Base-by-base conservation (phyloP, 2,888 invertebrate genomes). In the Pharmacophagus antenor region DNA sequence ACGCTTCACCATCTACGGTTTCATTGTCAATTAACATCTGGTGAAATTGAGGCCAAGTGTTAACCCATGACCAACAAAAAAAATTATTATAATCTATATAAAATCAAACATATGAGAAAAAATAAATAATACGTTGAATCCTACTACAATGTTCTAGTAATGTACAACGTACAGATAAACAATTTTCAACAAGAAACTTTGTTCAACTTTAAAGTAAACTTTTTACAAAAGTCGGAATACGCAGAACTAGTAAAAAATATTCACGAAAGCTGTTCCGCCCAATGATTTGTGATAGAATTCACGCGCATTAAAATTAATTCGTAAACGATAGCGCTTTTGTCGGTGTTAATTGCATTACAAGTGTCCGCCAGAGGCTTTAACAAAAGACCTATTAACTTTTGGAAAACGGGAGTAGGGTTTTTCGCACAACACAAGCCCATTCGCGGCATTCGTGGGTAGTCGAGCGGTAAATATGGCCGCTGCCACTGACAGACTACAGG, bases 261-360 rank as follows among this genome's bases (percentile, higher is more conserved):
- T 44, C 42, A 58, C 22, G 17, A 46, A 51, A 52, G 15, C 22
- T 47, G 51, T 61, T 52, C 47, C 51, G 31, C 47, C 27, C 47
- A 31, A 31, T 56, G 61, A 65, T 63, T 57, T 64, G 62, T 65
- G 70, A 62, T 58, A 64, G 65, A 55, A 62, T 70, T 44, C 62
- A 73, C 71, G 70, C 71, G 77, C 75, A 80, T 82, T 82, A 83
- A 83, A 86, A 86, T 86, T 85, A 87, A 86, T 85, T 87, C 80
- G 84, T 84, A 79, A 89, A 78, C 82, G 85, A 85, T 82, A 84
- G 75, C 74, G 70, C 80, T 68, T 85, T 88, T 90, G 90, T 90
- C 68, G 73, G 72, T 82, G 85, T 87, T 90, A 90, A 90, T 90
- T 90, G 90, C 87, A 88, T 90, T 89, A 90, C 84, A 86, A 89